These are phyloP conservation scores for Micrasema longulum DNA, from an alignment of 1,140 invertebrate species.

Conservation along the genomic window DNA sequence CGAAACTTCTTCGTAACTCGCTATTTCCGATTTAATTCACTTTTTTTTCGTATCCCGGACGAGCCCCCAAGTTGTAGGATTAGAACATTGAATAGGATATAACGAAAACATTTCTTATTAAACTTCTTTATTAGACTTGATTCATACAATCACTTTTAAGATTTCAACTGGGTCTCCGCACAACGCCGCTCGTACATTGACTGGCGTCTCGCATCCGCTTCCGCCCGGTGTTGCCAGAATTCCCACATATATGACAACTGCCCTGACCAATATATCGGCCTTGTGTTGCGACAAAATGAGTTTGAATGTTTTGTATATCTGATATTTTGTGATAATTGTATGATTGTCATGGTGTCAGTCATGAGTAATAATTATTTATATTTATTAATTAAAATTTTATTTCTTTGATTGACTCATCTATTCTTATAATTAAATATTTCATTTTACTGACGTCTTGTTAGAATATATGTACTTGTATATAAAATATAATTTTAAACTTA, in stretches of 20 bases:
- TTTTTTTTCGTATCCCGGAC: too few relatives aligned
- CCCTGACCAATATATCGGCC: background rate
- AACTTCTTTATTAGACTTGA: too few relatives aligned
- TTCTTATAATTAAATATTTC: slow-evolving; percentile 37
- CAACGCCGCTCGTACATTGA: too few relatives aligned
- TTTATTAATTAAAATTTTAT: slow-evolving; percentile 39
- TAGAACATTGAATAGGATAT: too few relatives aligned
- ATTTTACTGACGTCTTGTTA: slow-evolving; percentile 29
- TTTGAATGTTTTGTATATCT: slow-evolving; percentile 34
- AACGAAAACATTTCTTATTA: too few relatives aligned
- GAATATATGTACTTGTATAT: slow-evolving; percentile 32
- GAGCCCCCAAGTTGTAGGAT: too few relatives aligned
- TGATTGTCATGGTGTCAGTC: slow-evolving; percentile 40
- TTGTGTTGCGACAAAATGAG: slow-evolving; percentile 37
- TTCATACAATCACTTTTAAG: too few relatives aligned
- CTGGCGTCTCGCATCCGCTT: too few relatives aligned
- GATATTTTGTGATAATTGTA: slow-evolving; percentile 43
- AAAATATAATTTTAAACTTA: slow-evolving; percentile 32
- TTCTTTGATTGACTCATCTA: slow-evolving; percentile 32
- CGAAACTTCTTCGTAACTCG: too few relatives aligned
- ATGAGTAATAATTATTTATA: slow-evolving; percentile 37
- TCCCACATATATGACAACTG: background rate
- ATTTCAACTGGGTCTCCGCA: too few relatives aligned
- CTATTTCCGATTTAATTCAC: too few relatives aligned
- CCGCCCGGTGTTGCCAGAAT: too few relatives aligned